phyloP scores from a whole-genome alignment of 2,797 vertebrate species.

The Buphagus erythrorhynchus region DNA sequence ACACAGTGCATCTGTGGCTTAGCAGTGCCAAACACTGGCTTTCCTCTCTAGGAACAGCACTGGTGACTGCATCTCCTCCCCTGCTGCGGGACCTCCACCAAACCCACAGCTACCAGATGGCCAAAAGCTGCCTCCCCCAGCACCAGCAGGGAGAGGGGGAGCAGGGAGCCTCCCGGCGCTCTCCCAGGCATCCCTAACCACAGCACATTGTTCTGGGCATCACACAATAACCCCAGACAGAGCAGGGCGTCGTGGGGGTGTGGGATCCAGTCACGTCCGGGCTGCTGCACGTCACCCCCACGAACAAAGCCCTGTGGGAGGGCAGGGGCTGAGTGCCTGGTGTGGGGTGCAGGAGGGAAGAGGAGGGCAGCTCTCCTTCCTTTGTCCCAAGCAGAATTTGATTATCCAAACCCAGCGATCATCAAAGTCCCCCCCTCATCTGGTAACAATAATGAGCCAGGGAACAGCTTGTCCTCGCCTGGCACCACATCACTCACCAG shows the following conservation, averaged over 20 bases:
- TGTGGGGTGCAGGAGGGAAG: fast-evolving
- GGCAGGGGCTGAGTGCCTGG: neutral
- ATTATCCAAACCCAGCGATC: fast-evolving
- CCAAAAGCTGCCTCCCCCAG: conserved; percentile 4
- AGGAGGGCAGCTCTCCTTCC: neutral
- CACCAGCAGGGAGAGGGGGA: neutral
- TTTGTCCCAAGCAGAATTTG: neutral
- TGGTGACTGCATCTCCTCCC: neutral
- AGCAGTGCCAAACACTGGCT: neutral
- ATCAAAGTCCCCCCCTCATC: neutral
- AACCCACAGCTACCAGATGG: conserved; percentile 38
- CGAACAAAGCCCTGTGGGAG: conserved; percentile 8
- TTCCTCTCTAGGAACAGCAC: neutral
- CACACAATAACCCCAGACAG: neutral
- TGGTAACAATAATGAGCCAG: neutral
- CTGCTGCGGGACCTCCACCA: conserved; percentile 13
- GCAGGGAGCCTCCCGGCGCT: neutral
- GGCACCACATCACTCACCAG: neutral
- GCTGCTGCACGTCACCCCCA: neutral
- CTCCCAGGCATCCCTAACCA: conserved; percentile 56
- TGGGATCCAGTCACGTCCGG: neutral
- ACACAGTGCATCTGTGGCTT: neutral
- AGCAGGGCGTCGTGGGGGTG: neutral
- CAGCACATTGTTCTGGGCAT: conserved; percentile 56
- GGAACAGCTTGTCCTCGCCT: neutral